Conservation (phyloP, 2,888 invertebrate species). For the Helicoverpa assulta region DNA sequence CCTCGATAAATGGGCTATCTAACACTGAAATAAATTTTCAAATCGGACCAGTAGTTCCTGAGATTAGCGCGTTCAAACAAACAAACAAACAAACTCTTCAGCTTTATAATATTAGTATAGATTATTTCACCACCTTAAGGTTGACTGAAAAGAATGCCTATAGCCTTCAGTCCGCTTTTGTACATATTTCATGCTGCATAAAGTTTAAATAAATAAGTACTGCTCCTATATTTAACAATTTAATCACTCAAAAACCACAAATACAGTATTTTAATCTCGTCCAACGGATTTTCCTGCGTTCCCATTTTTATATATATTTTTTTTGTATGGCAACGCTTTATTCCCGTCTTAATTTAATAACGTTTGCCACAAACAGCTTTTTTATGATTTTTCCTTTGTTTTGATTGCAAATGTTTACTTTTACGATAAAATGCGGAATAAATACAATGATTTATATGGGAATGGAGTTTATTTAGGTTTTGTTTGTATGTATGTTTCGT, state of each 20-base stretch:
- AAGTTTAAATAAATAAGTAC: neutral
- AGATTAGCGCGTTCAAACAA: too few relatives aligned
- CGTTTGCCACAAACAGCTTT: constrained; percentile 31
- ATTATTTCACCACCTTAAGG: too few relatives aligned
- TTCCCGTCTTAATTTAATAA: constrained; percentile 53
- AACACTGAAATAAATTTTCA: too few relatives aligned
- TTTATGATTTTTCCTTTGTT: constrained; percentile 41
- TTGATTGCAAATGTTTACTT: constrained; percentile 39
- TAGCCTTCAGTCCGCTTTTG: too few relatives aligned
- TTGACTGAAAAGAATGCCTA: too few relatives aligned
- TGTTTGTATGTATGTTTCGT: too few relatives aligned
- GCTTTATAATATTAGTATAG: too few relatives aligned
- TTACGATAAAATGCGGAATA: constrained; percentile 3
- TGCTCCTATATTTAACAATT: neutral
- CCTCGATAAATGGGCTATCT: too few relatives aligned
- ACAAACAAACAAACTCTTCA: too few relatives aligned
- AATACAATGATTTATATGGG: neutral
- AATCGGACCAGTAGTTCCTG: too few relatives aligned
- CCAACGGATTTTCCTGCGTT: constrained; percentile 9
- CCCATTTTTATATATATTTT: constrained; percentile 35
- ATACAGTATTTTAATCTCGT: constrained; percentile 7
- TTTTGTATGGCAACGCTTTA: constrained; percentile 21
- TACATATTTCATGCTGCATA: too few relatives aligned
- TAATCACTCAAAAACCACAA: neutral
- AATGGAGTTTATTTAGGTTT: neutral